Base-by-base conservation (phyloP, 2,888 invertebrate genomes). In the Machimus atricapillus region DNA sequence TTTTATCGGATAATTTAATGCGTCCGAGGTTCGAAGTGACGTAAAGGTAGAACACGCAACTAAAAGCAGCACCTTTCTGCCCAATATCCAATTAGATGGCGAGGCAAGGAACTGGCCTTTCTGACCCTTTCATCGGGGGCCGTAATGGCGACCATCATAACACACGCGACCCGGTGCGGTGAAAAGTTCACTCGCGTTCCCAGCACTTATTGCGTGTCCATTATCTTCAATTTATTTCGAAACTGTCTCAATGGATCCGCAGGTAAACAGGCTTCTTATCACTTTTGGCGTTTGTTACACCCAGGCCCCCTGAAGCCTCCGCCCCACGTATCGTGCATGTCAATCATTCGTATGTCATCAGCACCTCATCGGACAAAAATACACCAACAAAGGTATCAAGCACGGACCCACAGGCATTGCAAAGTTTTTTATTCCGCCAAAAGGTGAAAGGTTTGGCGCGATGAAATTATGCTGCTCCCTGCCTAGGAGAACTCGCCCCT, bases 301-400 rank as follows among this genome's bases (percentile, higher is more conserved):
- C 66, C 58, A 58, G 37, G 23, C 23, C 83, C 83, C 83, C 8
- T 83, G 40, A 66, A 23, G 66, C 40, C 58, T 82, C n/a, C 52
- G 52, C 31, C 31, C 43, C 34, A 23, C 9, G 52, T 83, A 73
- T 83, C 87, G 87, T 87, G 87, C 87, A 87, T 82, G 87, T 86
- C 87, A 87, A 87, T 87, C 87, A 87, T 83, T 83, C 78, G 34
- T 74, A 52, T 86, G 58, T 56, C 82, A 76, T 87, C 83, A 83
- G 83, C 83, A 83, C 83, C 83, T 83, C 83, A 43, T 83, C n/a
- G 66, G 66, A 37, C 52, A n/a, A 31, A 56, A 56, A 82, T 79
- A 79, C 40, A 43, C 27, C 46, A 56, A 81, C 46, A 46, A 79
- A 83, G 23, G 52, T 34, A 83, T 37, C 34, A 83, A 40, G 83